phyloP scores from a whole-genome alignment of 1,140 invertebrate species.

The Diploscapter pachys region DNA sequence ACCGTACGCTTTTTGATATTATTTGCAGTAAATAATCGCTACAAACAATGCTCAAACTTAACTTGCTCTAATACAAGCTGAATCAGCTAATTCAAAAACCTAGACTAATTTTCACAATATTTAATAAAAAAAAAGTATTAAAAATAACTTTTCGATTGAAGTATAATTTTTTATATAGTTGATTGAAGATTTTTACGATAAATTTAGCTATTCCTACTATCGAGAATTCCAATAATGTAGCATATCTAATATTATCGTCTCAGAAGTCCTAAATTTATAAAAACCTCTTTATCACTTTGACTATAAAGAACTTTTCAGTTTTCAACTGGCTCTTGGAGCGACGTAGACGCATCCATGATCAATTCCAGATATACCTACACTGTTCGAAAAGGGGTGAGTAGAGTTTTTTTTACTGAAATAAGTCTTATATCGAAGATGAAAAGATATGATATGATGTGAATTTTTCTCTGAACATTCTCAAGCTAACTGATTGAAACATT shows the following conservation, averaged over 20 bases:
- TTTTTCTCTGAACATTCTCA: too few species aligned
- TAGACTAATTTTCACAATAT: too few species aligned
- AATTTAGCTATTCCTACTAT: background rate
- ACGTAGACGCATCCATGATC: conserved; percentile 21
- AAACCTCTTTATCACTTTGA: background rate
- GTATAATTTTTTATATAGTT: background rate
- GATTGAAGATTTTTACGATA: background rate
- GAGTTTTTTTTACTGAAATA: background rate
- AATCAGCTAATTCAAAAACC: too few species aligned
- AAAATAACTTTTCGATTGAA: too few species aligned
- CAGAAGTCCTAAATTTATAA: background rate
- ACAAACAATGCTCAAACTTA: too few species aligned
- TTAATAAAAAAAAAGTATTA: too few species aligned
- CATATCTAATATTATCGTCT: background rate
- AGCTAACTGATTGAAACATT: too few species aligned
- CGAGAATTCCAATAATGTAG: conserved; percentile 6
- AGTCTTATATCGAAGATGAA: background rate
- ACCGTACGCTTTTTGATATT: conserved; percentile 3
- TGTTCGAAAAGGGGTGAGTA: conserved; percentile 15
- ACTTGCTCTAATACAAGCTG: too few species aligned
- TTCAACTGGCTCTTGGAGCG: conserved; percentile 28
- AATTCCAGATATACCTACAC: conserved; percentile 25
- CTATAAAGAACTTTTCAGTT: conserved; percentile 8
- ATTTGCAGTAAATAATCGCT: too few species aligned
- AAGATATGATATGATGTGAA: background rate